Conservation (phyloP, 2,888 invertebrate genomes). For the Cephus spinipes region DNA sequence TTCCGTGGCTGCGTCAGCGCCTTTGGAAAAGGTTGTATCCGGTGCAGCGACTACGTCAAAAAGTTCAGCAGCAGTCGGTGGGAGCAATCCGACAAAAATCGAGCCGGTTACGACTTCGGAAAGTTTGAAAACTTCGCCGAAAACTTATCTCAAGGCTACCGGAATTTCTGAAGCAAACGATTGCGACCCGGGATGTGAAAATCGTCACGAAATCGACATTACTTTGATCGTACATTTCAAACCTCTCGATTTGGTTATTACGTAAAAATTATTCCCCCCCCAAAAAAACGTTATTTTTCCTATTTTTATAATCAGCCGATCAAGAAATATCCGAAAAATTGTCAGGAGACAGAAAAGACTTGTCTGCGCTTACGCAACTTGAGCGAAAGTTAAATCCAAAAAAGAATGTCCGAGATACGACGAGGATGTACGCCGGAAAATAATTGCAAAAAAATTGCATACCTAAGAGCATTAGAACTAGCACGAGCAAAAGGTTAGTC, state of each 20-base stretch:
- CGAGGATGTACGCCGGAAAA: slow-evolving; percentile 50
- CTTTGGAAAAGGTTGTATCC: background rate
- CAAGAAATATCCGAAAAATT: background rate
- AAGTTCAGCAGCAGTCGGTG: background rate
- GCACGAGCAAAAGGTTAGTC: slow-evolving; percentile 35
- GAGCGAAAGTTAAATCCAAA: background rate
- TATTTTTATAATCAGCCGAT: background rate
- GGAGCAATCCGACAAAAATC: background rate
- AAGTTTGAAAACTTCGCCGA: background rate
- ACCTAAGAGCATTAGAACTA: slow-evolving; percentile 30
- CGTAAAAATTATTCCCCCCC: background rate
- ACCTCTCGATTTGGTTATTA: background rate
- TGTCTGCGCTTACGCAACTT: background rate
- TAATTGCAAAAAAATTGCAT: slow-evolving; percentile 50
- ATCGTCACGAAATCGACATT: slow-evolving; percentile 28
- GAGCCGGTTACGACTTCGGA: background rate
- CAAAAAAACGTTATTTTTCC: background rate
- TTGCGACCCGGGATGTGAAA: slow-evolving; percentile 37
- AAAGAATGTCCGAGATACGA: slow-evolving; percentile 36
- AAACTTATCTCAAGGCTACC: background rate
- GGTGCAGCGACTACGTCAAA: background rate
- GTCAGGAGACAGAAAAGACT: background rate
- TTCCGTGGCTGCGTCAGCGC: background rate
- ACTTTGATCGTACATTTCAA: slow-evolving; percentile 37
- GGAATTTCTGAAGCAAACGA: slow-evolving; percentile 28